Percentiles rank a stretch among this genome's conserved stretches.
phyloP scores from a whole-genome alignment of 1,140 invertebrate species.

The Temnothorax nylanderi region DNA sequence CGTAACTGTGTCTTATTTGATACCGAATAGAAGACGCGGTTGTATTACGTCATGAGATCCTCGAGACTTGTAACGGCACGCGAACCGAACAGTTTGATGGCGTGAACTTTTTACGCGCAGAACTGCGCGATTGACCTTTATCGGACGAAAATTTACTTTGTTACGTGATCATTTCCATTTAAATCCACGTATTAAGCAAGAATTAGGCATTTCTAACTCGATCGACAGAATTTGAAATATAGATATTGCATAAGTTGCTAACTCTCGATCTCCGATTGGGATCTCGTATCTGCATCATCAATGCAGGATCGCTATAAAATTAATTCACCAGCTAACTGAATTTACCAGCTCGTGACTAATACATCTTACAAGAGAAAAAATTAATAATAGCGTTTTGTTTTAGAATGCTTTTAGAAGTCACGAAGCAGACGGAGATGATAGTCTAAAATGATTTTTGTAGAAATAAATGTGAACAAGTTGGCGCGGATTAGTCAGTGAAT shows the following conservation, averaged over 20 bases:
- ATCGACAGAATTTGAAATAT: neutral
- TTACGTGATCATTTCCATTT: slow-evolving; percentile 56
- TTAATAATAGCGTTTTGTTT: slow-evolving; percentile 3
- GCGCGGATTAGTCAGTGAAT: neutral
- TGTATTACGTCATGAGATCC: slow-evolving; percentile 47
- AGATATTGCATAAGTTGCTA: slow-evolving; percentile 20
- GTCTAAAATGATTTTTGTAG: neutral
- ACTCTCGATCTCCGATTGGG: neutral
- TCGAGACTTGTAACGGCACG: slow-evolving; percentile 46
- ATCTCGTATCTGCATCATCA: neutral
- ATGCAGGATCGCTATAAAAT: neutral
- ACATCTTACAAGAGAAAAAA: neutral
- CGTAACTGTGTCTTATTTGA: slow-evolving; percentile 7
- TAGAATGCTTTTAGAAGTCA: neutral
- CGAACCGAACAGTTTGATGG: slow-evolving; percentile 62
- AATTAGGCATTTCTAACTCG: neutral
- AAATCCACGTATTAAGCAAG: slow-evolving; percentile 46
- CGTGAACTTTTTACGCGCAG: slow-evolving; percentile 49
- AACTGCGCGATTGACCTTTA: slow-evolving; percentile 63
- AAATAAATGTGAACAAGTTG: slow-evolving; percentile 32
- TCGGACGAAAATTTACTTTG: slow-evolving; percentile 56
- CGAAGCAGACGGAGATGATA: neutral
- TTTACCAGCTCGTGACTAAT: neutral
- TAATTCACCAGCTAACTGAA: neutral
- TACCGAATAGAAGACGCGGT: neutral